A percentile compares a stretch with the other conserved stretches of the same genome.
Evolutionary conservation across 2,888 invertebrate species (phyloP).

Genomic region (Hydrotaea cyrtoneurina): DNA sequence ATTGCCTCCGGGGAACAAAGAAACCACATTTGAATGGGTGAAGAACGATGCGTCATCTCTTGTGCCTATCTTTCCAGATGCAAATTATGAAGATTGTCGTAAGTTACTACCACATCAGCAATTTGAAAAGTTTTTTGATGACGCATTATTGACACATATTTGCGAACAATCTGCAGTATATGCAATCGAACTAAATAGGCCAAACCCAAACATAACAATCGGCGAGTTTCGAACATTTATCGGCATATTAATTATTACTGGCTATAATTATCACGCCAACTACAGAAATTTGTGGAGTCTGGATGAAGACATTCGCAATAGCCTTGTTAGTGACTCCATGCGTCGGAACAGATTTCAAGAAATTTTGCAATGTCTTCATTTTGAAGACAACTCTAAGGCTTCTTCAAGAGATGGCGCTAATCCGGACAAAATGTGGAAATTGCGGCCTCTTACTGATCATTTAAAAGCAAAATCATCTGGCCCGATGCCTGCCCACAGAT

Average conservation of each 20-base stretch:
- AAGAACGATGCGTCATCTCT: conserved; percentile 49
- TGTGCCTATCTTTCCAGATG: conserved; percentile 28
- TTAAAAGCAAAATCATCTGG: too few species aligned
- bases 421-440: too few species aligned
- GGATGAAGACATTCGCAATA: conserved; percentile 42
- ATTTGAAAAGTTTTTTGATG: too few species aligned
- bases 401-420: conserved; percentile 14
- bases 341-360: conserved; percentile 27
- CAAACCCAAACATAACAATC: conserved; percentile 30
- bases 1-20: conserved; percentile 33
- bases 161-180: conserved; percentile 27
- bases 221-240: conserved; percentile 39
- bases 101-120: conserved; percentile 48
- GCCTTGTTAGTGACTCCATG: conserved; percentile 28
- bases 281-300: conserved; percentile 49
- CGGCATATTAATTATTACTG: conserved; percentile 32
- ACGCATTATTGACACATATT: conserved; percentile 43
- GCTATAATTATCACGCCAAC: conserved; percentile 33
- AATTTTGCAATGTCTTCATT: conserved; percentile 34
- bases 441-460: too few species aligned
- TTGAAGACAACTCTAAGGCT: too few species aligned
- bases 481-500: too few species aligned
- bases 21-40: conserved; percentile 36
- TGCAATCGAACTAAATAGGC: conserved; percentile 17
- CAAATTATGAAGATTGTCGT: conserved; percentile 54